Percentiles rank a stretch among this genome's conserved stretches.
Evolutionary conservation across 1,140 invertebrate species (phyloP).

Genomic region (Reticulitermes speratus): DNA sequence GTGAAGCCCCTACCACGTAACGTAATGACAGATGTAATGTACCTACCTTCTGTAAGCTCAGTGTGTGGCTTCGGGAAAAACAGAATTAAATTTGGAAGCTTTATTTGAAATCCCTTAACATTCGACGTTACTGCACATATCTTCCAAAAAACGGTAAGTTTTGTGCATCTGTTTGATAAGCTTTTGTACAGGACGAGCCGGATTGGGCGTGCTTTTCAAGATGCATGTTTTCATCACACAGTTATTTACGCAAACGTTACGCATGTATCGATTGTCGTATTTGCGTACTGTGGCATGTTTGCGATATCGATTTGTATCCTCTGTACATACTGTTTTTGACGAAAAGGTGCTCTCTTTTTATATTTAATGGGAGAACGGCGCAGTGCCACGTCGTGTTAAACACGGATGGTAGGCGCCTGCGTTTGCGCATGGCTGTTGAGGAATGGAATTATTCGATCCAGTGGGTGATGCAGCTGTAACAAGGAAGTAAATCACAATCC

Average conservation of each 20-base stretch:
- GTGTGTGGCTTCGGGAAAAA: not conserved
- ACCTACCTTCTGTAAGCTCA: not conserved
- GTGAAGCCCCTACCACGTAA: not conserved
- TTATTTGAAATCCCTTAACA: not conserved
- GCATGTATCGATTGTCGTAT: not conserved
- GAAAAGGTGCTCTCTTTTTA: not conserved
- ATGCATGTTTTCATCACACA: not conserved
- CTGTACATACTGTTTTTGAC: not conserved
- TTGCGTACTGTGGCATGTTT: not conserved
- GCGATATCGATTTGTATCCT: not conserved
- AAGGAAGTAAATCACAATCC: not conserved
- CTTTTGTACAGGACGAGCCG: not conserved
- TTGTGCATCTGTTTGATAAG: not conserved
- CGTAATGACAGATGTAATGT: not conserved
- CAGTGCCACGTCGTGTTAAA: not conserved
- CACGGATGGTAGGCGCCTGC: not conserved
- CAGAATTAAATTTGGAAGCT: not conserved
- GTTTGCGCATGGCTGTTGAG: not conserved
- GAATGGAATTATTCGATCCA: not conserved
- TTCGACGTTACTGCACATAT: not conserved
- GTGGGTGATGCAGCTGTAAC: not conserved
- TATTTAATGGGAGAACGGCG: no score
- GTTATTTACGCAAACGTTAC: not conserved
- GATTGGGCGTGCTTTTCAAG: no score
- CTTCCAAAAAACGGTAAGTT: not conserved